phyloP scores from a whole-genome alignment of 2,113 vertebrate species.

The Plotosus lineatus region DNA sequence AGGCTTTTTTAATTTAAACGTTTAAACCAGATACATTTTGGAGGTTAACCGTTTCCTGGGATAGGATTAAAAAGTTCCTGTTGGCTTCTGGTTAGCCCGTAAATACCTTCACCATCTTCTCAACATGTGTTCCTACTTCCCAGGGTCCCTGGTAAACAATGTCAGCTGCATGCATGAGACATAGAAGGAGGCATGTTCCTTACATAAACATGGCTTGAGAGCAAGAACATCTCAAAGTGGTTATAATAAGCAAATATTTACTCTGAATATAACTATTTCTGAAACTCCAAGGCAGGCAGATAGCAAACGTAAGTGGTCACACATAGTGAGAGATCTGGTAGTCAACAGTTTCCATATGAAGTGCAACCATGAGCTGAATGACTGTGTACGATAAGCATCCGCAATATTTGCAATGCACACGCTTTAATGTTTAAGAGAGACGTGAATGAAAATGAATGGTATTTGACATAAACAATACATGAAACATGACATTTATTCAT shows the following conservation, averaged over 20 bases:
- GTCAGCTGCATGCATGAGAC: slow-evolving; percentile 44
- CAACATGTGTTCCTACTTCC: slow-evolving; percentile 34
- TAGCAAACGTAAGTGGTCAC: slow-evolving; percentile 17
- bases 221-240: slow-evolving; percentile 43
- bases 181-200: slow-evolving; percentile 29
- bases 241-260: slow-evolving; percentile 54
- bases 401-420: not conserved
- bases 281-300: slow-evolving; percentile 24
- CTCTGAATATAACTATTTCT: slow-evolving; percentile 43
- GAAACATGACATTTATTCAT: no score
- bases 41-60: not conserved
- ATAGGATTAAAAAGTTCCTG: slow-evolving; percentile 45
- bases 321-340: slow-evolving; percentile 5
- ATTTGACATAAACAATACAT: slow-evolving; percentile 18
- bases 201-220: slow-evolving; percentile 42
- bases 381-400: slow-evolving; percentile 38
- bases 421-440: slow-evolving; percentile 22
- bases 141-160: slow-evolving; percentile 37
- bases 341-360: slow-evolving; percentile 17
- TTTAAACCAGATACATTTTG: slow-evolving; percentile 10
- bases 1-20: not conserved
- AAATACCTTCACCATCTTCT: slow-evolving; percentile 39
- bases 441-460: slow-evolving; percentile 12
- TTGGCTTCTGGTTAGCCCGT: slow-evolving; percentile 35
- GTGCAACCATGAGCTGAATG: slow-evolving; percentile 15